Evolutionary conservation across 2,888 invertebrate species (phyloP).

Genomic region (Cantharis rustica): DNA sequence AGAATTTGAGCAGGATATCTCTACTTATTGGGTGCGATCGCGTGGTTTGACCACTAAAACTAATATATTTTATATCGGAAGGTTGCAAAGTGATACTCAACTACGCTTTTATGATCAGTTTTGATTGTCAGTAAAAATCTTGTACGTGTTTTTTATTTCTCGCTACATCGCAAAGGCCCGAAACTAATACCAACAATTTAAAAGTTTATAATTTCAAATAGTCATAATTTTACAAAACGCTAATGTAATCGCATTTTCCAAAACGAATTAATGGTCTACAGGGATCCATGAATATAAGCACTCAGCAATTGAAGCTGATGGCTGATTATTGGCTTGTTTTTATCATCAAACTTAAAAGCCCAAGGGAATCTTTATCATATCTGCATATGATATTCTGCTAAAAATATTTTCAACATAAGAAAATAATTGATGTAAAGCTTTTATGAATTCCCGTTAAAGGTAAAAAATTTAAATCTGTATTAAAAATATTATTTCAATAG

Average conservation of each 20-base stretch:
- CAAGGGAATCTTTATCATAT: slow-evolving; percentile 16
- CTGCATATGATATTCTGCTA: slow-evolving; percentile 13
- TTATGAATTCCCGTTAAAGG: neutral
- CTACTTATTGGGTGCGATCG: slow-evolving; percentile 20
- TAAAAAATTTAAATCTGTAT: neutral
- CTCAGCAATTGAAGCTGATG: slow-evolving; percentile 15
- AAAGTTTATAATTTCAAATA: neutral
- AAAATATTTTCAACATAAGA: neutral
- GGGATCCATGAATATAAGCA: slow-evolving; percentile 9
- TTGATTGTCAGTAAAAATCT: neutral
- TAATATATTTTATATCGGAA: slow-evolving; percentile 8
- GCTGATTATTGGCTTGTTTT: slow-evolving; percentile 24
- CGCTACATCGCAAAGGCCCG: neutral
- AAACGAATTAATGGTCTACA: neutral
- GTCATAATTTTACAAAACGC: neutral
- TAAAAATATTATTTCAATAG: neutral
- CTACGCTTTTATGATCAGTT: neutral
- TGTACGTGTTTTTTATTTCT: neutral
- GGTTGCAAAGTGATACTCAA: slow-evolving; percentile 1
- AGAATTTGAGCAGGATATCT: slow-evolving; percentile 18
- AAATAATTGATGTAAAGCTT: neutral
- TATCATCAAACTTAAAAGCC: slow-evolving; percentile 11
- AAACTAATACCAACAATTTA: neutral
- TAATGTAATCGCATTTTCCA: neutral
- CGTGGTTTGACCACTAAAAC: slow-evolving; percentile 17